phyloP scores from a whole-genome alignment of 1,140 invertebrate species.

The Planococcus citri region DNA sequence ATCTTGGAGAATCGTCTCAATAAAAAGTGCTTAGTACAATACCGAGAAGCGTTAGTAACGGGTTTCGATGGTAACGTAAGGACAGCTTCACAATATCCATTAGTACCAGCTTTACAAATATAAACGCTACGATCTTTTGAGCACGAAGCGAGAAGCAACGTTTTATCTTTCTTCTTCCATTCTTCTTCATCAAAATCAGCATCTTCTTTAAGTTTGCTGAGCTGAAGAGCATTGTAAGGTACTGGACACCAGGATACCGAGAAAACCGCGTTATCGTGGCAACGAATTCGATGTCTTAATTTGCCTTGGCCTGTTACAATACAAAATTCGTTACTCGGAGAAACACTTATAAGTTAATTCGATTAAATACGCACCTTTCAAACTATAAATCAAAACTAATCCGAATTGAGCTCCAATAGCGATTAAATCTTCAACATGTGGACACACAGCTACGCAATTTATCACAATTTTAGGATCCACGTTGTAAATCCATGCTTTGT shows the following conservation, averaged over 20 bases:
- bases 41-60: neutral
- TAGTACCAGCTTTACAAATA: constrained; percentile 42
- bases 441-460: constrained; percentile 40
- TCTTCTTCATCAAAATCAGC: constrained; percentile 25
- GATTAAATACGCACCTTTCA: constrained; percentile 39
- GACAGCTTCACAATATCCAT: constrained; percentile 38
- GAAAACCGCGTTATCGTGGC: constrained; percentile 55
- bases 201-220: constrained; percentile 30
- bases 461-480: neutral
- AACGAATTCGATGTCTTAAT: constrained; percentile 49
- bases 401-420: constrained; percentile 54
- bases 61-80: constrained; percentile 31
- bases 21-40: neutral
- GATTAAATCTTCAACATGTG: constrained; percentile 43
- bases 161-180: constrained; percentile 29
- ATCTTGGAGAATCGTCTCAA: neutral
- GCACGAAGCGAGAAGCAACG: constrained; percentile 41
- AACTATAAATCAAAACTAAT: constrained; percentile 44
- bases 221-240: constrained; percentile 38
- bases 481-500: neutral
- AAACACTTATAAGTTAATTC: neutral
- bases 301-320: constrained; percentile 40
- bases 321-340: constrained; percentile 21
- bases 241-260: constrained; percentile 60
- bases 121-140: constrained; percentile 39